phyloP scores from a whole-genome alignment of 2,113 vertebrate species.

The Indicator maculatus region DNA sequence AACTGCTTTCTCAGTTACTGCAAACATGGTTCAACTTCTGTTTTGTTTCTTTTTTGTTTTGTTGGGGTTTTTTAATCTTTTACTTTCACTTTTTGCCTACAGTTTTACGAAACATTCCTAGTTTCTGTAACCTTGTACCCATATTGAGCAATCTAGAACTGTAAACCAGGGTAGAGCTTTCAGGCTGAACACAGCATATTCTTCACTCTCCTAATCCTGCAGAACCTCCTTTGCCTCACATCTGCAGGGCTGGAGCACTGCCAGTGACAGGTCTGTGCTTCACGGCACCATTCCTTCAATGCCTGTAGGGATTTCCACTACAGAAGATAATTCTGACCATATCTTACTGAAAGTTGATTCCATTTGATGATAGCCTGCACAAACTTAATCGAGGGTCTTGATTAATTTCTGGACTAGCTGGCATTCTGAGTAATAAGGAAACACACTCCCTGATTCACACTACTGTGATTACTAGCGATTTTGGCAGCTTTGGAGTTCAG shows the following conservation, averaged over 20 bases:
- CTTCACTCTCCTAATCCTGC: constrained; percentile 25
- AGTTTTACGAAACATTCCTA: background rate
- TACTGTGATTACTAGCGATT: background rate
- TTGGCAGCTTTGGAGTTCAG: background rate
- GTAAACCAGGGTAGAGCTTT: constrained; percentile 44
- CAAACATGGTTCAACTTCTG: background rate
- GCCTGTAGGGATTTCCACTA: constrained; percentile 41
- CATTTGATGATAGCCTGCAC: background rate
- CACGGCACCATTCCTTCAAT: background rate
- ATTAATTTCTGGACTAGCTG: background rate
- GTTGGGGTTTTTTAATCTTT: background rate
- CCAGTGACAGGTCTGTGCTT: constrained; percentile 62
- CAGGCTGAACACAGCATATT: background rate
- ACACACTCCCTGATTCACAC: background rate
- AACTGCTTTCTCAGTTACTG: background rate
- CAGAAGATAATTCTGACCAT: constrained; percentile 45
- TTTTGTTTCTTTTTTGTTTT: too few relatives aligned
- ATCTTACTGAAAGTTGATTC: constrained; percentile 32
- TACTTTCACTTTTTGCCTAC: background rate
- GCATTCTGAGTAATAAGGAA: background rate
- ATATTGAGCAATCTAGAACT: background rate
- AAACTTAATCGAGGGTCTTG: background rate
- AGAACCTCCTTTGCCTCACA: constrained; percentile 63
- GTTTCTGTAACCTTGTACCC: constrained; percentile 34
- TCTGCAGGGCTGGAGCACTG: constrained; percentile 60